phyloP scores from a whole-genome alignment of 2,797 vertebrate species.

The Lutjanus argentimaculatus region DNA sequence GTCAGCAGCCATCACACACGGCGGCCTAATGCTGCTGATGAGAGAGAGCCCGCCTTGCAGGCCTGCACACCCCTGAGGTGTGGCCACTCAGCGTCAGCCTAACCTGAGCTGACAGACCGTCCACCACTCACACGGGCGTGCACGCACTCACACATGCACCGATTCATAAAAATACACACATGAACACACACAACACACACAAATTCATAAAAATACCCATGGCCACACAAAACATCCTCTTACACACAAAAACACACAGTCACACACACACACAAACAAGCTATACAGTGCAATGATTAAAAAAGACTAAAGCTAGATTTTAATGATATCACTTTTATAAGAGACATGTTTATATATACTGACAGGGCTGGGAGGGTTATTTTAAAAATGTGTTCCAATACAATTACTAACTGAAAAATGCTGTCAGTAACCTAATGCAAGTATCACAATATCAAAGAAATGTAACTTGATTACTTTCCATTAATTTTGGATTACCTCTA shows the following conservation, averaged over 20 bases:
- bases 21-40: slow-evolving; percentile 89
- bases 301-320: not conserved
- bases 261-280: not conserved
- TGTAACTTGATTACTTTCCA: too few species aligned
- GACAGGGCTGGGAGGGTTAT: too few species aligned
- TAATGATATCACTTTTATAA: not conserved
- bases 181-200: slow-evolving; percentile 37
- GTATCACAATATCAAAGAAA: too few species aligned
- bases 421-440: too few species aligned
- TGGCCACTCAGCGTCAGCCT: slow-evolving; percentile 84
- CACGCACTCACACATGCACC: slow-evolving; percentile 53
- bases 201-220: slow-evolving; percentile 61
- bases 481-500: too few species aligned
- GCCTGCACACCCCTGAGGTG: slow-evolving; percentile 78
- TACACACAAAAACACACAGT: slow-evolving; percentile 21
- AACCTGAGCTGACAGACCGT: slow-evolving; percentile 87
- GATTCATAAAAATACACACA: slow-evolving; percentile 52
- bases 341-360: not conserved
- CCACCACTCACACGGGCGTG: slow-evolving; percentile 37
- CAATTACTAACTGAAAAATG: too few species aligned
- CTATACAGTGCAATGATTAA: not conserved
- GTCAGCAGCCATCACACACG: slow-evolving; percentile 86
- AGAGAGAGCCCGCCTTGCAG: slow-evolving; percentile 84
- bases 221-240: slow-evolving; percentile 21
- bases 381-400: not conserved